Conservation (phyloP, 2,113 vertebrate species). For the Lycaon pictus region DNA sequence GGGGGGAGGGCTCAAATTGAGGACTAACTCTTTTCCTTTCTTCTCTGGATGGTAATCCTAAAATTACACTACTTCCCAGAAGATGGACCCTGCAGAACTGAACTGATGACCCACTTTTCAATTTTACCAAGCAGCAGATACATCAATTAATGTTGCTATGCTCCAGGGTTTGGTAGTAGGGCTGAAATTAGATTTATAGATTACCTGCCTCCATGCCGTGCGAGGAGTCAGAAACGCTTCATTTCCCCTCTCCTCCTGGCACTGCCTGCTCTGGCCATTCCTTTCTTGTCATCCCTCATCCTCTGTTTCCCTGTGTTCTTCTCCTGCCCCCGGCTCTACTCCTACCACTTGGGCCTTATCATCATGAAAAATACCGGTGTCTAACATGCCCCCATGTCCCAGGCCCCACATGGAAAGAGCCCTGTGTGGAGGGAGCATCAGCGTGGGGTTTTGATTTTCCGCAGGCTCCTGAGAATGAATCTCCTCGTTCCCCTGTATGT, state of each 20-base stretch:
- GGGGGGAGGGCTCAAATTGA: not conserved
- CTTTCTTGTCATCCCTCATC: not conserved
- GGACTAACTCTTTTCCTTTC: slow-evolving; percentile 10
- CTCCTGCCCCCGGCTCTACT: not conserved
- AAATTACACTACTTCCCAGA: slow-evolving; percentile 77
- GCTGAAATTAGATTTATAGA: slow-evolving; percentile 86
- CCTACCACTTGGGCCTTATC: not conserved
- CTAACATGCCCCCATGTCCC: not conserved
- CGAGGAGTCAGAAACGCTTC: slow-evolving; percentile 55
- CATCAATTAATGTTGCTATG: slow-evolving; percentile 85
- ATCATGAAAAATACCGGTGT: not conserved
- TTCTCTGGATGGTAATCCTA: slow-evolving; percentile 67
- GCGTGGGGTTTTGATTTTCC: not conserved
- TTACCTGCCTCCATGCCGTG: slow-evolving; percentile 79
- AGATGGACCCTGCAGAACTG: slow-evolving; percentile 76
- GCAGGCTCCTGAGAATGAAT: not conserved
- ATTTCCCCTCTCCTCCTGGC: slow-evolving; percentile 59
- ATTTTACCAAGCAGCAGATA: slow-evolving; percentile 84
- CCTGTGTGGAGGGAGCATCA: not conserved
- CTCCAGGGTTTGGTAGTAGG: slow-evolving; percentile 81
- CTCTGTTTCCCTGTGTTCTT: not conserved
- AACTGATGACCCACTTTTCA: slow-evolving; percentile 85
- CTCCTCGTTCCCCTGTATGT: not conserved
- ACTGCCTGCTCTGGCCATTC: not conserved
- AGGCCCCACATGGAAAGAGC: not conserved